Base-by-base conservation (phyloP, 2,113 vertebrate species). In the Petrocephalus microphthalmus region DNA sequence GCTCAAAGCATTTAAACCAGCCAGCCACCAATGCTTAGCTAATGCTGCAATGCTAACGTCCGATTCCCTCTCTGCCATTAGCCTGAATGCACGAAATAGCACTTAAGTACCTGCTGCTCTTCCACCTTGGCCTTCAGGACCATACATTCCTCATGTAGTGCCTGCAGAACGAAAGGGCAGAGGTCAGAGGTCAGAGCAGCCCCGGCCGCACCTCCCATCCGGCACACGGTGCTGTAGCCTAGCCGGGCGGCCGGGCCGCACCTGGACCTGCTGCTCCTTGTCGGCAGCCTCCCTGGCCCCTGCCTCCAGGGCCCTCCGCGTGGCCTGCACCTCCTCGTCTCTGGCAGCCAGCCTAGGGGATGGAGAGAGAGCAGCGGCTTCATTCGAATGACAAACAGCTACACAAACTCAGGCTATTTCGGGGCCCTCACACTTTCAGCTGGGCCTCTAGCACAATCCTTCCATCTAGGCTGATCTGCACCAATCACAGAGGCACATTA, bases 261-360 rank as follows among this genome's bases (percentile, higher is more conserved):
- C 97, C 97, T 98, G 96, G 86, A 97, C 89, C 22, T 96, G 95
- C 86, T 95, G 92, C 47, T 95, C 90, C 93, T 93, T 96, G 91
- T 91, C 94, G 87, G 92, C 93, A 91, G 96, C 91, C 92, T 96
- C 96, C 90, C 86, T 95, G 5, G 95, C 94, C 37, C 90, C 96
- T 67, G 94, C 93, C 89, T 96, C 95, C 90, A 97, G 90, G 47
- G 95, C 81, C 54, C 90, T 91, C 94, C 96, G 95, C 91, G 98
- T 87, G 71, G 89, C 93, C 91, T 96, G 96, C 89, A 96, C 91
- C 91, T 97, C 94, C 88, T 96, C 94, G 89, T 98, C 95, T 89
- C 97, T 97, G 74, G 49, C 92, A 74, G 94, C 93, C 86, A 99
- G 93, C 86, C 98, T 99, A 91, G n/a, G 78, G 37, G 8, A 88